Evolutionary conservation across 2,888 invertebrate genomes (phyloP).

Genomic region (Cylloceria caligata): DNA sequence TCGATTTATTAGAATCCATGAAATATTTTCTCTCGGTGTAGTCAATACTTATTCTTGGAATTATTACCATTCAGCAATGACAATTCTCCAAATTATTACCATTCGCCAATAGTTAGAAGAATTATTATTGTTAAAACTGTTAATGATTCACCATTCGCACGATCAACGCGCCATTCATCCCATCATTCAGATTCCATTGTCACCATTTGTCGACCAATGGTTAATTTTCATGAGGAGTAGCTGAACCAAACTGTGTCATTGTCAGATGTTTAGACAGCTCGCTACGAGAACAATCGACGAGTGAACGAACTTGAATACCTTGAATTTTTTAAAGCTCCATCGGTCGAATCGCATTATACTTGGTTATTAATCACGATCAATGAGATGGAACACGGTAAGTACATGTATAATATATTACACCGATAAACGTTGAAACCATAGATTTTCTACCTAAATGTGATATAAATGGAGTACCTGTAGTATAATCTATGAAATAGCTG

Average conservation of each 20-base stretch:
- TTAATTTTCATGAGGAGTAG: no score
- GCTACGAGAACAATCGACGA: neutral
- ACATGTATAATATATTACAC: neutral
- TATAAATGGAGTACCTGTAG: neutral
- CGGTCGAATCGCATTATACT: neutral
- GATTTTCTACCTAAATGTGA: neutral
- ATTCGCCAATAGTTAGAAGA: no score
- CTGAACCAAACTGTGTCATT: neutral
- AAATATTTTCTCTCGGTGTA: no score
- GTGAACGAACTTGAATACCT: neutral
- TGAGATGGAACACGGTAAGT: neutral
- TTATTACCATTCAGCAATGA: no score
- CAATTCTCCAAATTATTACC: no score
- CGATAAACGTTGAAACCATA: neutral
- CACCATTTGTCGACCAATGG: no score
- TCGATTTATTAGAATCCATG: no score
- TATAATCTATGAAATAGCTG: neutral
- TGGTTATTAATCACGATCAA: constrained; percentile 3
- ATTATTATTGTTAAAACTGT: no score
- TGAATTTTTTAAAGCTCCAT: constrained; percentile 4
- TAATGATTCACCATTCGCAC: no score
- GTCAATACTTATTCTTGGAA: no score
- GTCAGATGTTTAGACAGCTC: neutral
- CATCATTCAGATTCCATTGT: no score
- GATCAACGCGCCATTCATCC: no score